phyloP scores from a whole-genome alignment of 2,797 vertebrate species.

The Eospalax fontanierii region DNA sequence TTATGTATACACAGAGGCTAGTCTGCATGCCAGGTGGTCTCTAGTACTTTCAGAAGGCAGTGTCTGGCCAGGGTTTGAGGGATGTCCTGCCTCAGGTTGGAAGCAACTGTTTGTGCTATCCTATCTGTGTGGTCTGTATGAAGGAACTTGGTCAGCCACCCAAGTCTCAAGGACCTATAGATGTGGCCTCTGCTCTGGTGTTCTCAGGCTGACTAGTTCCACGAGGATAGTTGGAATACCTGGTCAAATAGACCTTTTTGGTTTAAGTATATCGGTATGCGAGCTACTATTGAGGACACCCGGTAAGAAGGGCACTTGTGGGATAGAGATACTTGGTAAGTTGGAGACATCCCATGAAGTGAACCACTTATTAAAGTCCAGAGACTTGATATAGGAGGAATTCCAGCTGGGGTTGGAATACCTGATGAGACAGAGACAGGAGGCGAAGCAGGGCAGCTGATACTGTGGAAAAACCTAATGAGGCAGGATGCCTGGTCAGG shows the following conservation, averaged over 20 bases:
- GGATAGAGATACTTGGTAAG: background rate
- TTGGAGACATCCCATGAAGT: background rate
- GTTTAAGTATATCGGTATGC: background rate
- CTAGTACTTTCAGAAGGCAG: background rate
- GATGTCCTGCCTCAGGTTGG: background rate
- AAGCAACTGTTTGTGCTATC: background rate
- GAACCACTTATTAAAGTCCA: background rate
- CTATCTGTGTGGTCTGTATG: background rate
- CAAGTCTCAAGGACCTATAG: accelerated
- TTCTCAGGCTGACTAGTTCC: background rate
- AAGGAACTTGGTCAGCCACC: background rate
- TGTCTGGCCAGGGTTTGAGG: background rate
- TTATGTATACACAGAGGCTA: background rate
- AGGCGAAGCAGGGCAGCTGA: background rate
- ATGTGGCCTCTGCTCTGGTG: background rate
- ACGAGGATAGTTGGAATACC: background rate
- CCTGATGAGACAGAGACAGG: background rate
- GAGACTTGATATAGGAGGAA: background rate
- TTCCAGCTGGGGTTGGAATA: background rate
- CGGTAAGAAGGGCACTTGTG: background rate
- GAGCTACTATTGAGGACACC: background rate
- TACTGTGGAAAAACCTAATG: background rate
- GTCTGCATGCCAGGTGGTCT: background rate
- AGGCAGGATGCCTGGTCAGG: too few species aligned
- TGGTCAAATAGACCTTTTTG: background rate